Conservation (phyloP, 1,140 invertebrate genomes). For the Asobara japonica region DNA sequence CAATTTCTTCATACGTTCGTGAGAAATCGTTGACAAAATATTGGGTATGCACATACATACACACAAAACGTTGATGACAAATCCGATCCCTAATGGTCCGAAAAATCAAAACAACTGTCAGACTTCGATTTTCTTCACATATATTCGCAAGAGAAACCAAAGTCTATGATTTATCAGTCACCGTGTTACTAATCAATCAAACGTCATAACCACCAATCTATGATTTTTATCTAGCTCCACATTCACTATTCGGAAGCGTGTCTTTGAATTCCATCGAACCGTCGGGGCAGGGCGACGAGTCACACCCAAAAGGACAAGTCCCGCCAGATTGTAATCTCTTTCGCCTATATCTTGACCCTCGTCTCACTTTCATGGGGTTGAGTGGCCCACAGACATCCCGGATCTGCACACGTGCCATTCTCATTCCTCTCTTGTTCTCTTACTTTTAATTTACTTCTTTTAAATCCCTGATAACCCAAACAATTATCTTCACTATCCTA, state of each 20-base stretch:
- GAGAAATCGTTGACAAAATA: too few relatives aligned
- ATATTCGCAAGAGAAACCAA: too few relatives aligned
- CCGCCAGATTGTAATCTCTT: slow-evolving; percentile 18
- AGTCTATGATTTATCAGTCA: too few relatives aligned
- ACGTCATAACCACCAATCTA: neutral
- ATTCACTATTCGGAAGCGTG: slow-evolving; percentile 16
- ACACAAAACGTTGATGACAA: too few relatives aligned
- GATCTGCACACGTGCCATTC: slow-evolving; percentile 20
- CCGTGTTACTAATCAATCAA: too few relatives aligned
- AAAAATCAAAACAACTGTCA: too few relatives aligned
- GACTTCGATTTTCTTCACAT: too few relatives aligned
- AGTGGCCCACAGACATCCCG: neutral
- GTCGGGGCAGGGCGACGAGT: slow-evolving; percentile 18
- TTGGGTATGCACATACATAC: too few relatives aligned
- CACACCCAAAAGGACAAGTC: slow-evolving; percentile 27
- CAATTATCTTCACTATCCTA: neutral
- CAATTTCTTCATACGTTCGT: too few relatives aligned
- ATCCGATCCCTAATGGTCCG: too few relatives aligned
- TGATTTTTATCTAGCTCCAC: neutral
- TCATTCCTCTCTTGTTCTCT: neutral
- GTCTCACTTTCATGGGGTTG: slow-evolving; percentile 9
- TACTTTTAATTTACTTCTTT: neutral
- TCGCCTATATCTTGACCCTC: slow-evolving; percentile 28
- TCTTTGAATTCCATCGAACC: slow-evolving; percentile 6
- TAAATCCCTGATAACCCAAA: neutral